Percentiles rank a stretch among this genome's conserved stretches.
These are phyloP conservation scores for Psophia crepitans DNA, from an alignment of 2,113 vertebrate species.

Conservation along the genomic window DNA sequence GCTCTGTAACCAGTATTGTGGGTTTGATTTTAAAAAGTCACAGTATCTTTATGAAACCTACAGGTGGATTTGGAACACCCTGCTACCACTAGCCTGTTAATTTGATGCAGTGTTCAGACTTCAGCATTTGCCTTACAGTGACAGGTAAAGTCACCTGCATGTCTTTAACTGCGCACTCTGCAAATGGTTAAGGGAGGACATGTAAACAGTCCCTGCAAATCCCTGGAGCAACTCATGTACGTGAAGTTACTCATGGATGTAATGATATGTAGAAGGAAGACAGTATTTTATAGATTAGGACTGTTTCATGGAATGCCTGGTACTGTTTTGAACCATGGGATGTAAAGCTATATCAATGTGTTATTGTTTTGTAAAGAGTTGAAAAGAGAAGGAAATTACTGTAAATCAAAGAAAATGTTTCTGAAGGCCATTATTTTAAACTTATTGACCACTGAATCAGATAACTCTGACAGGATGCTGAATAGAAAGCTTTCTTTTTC, in stretches of 20 bases:
- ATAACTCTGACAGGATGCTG: background rate
- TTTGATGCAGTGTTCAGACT: background rate
- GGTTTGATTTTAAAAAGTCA: background rate
- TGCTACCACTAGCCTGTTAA: background rate
- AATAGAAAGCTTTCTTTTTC: background rate
- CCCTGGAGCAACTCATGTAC: background rate
- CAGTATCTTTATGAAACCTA: background rate
- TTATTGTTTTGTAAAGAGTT: background rate
- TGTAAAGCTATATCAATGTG: background rate
- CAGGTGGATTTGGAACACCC: background rate
- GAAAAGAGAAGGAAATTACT: conserved; percentile 7
- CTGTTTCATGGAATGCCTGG: background rate
- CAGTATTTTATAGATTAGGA: background rate
- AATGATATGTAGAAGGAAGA: conserved; percentile 8
- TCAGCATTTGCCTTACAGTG: background rate
- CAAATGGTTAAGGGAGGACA: background rate
- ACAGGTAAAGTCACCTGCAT: background rate
- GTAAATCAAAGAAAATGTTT: conserved; percentile 26
- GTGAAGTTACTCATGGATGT: conserved; percentile 2
- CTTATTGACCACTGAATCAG: conserved; percentile 13
- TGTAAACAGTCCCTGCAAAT: background rate
- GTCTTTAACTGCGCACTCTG: background rate
- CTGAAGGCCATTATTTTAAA: conserved; percentile 27
- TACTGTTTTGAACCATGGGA: background rate
- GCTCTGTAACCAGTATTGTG: background rate